Conservation (phyloP, 2,888 invertebrate genomes). For the Melinaea marsaeus region DNA sequence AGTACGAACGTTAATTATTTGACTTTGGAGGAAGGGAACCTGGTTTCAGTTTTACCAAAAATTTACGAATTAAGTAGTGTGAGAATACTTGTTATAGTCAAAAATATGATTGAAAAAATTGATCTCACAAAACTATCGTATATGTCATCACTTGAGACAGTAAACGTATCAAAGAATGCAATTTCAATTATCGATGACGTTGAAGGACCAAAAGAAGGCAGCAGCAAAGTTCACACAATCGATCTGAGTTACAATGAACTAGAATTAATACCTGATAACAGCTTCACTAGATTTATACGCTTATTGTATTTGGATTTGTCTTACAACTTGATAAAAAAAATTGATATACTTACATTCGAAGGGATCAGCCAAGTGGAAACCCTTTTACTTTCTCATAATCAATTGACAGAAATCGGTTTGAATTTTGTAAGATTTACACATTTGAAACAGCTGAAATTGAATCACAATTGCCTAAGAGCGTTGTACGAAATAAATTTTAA, state of each 20-base stretch:
- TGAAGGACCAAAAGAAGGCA: not conserved
- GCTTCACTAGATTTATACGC: slow-evolving; percentile 13
- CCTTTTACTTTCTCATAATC: slow-evolving; percentile 20
- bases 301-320: slow-evolving; percentile 24
- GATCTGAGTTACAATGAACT: slow-evolving; percentile 25
- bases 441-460: slow-evolving; percentile 17
- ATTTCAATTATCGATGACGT: slow-evolving; percentile 16
- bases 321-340: slow-evolving; percentile 15
- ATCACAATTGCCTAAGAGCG: slow-evolving; percentile 18
- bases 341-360: slow-evolving; percentile 26
- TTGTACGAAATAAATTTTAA: slow-evolving; percentile 18
- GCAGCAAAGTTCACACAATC: slow-evolving; percentile 10
- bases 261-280: slow-evolving; percentile 18
- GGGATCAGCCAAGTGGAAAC: slow-evolving; percentile 18
- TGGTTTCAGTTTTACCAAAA: slow-evolving; percentile 14
- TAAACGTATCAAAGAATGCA: slow-evolving; percentile 23
- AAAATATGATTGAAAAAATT: slow-evolving; percentile 17
- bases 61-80: slow-evolving; percentile 12
- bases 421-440: slow-evolving; percentile 24
- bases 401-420: slow-evolving; percentile 21
- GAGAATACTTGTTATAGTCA: slow-evolving; percentile 11
- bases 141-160: slow-evolving; percentile 6
- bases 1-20: slow-evolving; percentile 12
- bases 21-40: slow-evolving; percentile 14
- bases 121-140: slow-evolving; percentile 10